Evolutionary conservation across 2,113 vertebrate genomes (phyloP), one percentile per base, ranked within the genome.

Genomic region (Protomyctophum bolini): DNA sequence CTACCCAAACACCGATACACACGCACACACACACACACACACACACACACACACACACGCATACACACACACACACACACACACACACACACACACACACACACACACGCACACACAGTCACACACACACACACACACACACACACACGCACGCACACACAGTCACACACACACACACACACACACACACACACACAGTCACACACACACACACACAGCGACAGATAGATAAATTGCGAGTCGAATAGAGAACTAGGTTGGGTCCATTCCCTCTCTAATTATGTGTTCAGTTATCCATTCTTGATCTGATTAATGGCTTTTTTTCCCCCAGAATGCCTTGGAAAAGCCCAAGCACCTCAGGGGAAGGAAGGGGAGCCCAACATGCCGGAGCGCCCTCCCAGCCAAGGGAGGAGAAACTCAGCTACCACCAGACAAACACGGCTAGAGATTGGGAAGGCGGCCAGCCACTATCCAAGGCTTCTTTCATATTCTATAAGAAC

Each of bases 241-340:
- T 71, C 57, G 60, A 66, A 58, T 54, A 65, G 62, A 70, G 69
- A 77, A 78, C 75, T 67, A 71, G 68, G 70, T 56, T 71, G 59
- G 72, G 66, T 58, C 51, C 6, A 66, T 45, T 77, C 51, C 47
- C 46, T n/a, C 63, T 45, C 33, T 41, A 41, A 41, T 41, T 64
- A 29, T 76, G 77, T 67, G 67, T 33, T 52, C 70, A 47, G 55
- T 66, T 68, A 76, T 49, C 29, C 1, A 0, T 60, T 77, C 66
- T 72, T 74, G 75, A 81, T 73, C 80, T 58, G 75, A 77, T 82
- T 75, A 79, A 76, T 70, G 68, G 51, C 65, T 57, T 58, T 21
- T 54, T 58, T 51, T 9, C 49, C 21, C 49, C 56, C 56, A 10
- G 56, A 58, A 54, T 11, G 51, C 11, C 51, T n/a, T 2, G 51